Evolutionary conservation across 2,113 vertebrate species (phyloP).

Genomic region (Charadrius vociferus): DNA sequence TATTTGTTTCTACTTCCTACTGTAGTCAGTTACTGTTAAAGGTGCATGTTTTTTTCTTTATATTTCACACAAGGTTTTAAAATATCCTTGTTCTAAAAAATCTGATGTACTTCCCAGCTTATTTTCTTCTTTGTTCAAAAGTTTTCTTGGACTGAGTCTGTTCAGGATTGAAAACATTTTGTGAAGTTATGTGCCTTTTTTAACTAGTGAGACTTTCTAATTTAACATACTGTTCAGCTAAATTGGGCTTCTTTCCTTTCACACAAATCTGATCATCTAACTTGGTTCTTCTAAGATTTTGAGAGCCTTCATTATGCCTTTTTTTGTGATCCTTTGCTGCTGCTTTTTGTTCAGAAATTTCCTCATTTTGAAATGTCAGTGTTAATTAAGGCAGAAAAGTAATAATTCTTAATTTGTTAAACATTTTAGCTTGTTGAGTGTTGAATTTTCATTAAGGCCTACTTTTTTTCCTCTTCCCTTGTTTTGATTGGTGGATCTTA

Average conservation of each 20-base stretch:
- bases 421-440: neutral
- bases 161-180: neutral
- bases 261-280: neutral
- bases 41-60: rapidly evolving
- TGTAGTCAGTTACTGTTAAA: neutral
- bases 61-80: neutral
- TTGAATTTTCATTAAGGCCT: neutral
- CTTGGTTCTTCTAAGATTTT: neutral
- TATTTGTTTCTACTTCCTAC: neutral
- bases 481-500: neutral
- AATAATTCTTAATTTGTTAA: neutral
- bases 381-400: neutral
- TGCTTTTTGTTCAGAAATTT: neutral
- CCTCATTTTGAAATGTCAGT: neutral
- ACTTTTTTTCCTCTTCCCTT: neutral
- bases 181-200: neutral
- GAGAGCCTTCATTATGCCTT: neutral
- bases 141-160: neutral
- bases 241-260: neutral
- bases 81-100: neutral
- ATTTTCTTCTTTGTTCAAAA: neutral
- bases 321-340: neutral
- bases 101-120: neutral
- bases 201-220: neutral
- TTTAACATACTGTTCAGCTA: neutral